Conservation (phyloP, 2,888 invertebrate species). For the Falcaria lacertinaria region DNA sequence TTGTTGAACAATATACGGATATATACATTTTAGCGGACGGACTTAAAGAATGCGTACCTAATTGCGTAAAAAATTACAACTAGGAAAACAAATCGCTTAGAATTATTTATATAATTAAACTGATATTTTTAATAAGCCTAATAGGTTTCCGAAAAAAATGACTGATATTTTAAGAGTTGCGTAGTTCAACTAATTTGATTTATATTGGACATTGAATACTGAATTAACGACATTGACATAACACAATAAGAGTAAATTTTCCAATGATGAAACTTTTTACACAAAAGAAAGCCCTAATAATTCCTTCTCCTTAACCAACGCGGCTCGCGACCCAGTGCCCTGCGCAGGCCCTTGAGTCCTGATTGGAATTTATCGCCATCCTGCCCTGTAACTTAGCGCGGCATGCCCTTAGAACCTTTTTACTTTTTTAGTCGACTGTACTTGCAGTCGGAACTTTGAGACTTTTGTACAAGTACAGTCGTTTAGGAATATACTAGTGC, state of each 20-base stretch:
- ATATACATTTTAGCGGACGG: too few species aligned
- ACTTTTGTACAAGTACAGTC: neutral
- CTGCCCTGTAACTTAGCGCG: constrained; percentile 46
- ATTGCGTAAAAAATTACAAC: too few species aligned
- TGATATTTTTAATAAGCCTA: too few species aligned
- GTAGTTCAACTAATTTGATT: constrained; percentile 8
- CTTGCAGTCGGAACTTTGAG: constrained; percentile 7
- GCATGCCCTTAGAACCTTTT: constrained; percentile 30
- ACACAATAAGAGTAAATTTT: too few species aligned
- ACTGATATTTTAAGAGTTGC: constrained; percentile 7
- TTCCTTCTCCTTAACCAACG: constrained; percentile 34
- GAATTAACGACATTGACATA: too few species aligned
- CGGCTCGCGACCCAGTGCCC: constrained; percentile 63
- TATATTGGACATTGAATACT: neutral
- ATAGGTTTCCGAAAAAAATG: neutral
- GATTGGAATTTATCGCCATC: constrained; percentile 72
- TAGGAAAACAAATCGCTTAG: too few species aligned
- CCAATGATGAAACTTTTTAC: too few species aligned
- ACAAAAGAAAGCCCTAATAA: constrained; percentile 2
- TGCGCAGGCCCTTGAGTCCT: constrained; percentile 39
- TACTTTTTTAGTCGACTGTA: constrained; percentile 13
- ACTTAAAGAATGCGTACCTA: too few species aligned
- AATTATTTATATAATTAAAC: too few species aligned
- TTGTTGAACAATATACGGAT: too few species aligned
- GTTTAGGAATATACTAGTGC: neutral